Percentiles rank a stretch among this genome's conserved stretches.
Conservation (phyloP, 2,797 vertebrate species). For the Brotula barbata region DNA sequence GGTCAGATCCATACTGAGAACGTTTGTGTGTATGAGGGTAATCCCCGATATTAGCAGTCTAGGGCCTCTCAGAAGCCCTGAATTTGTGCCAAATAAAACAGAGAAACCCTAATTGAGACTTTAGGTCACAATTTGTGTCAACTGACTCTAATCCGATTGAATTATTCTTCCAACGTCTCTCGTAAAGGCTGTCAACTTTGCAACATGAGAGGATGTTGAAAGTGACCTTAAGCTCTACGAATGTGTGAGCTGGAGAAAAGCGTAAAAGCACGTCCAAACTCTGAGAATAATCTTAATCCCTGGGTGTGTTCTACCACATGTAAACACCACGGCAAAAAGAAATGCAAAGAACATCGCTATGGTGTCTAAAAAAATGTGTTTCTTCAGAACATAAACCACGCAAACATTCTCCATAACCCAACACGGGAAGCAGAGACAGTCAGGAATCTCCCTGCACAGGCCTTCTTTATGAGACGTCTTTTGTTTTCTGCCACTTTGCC, state of each 20-base stretch:
- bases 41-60: constrained; percentile 1
- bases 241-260: constrained; percentile 10
- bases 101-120: not conserved
- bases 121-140: not conserved
- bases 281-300: constrained; percentile 21
- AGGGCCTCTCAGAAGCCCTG: not conserved
- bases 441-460: constrained; percentile 57
- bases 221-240: constrained; percentile 11
- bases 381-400: constrained; percentile 36
- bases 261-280: constrained; percentile 30
- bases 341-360: not conserved
- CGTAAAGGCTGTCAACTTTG: constrained; percentile 15
- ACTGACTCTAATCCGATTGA: not conserved
- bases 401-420: constrained; percentile 50
- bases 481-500: constrained; percentile 42
- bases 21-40: not conserved
- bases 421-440: constrained; percentile 21
- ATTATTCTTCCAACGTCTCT: not conserved
- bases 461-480: constrained; percentile 27
- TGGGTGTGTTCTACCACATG: constrained; percentile 40
- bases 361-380: constrained; percentile 37
- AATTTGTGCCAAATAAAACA: not conserved
- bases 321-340: constrained; percentile 39
- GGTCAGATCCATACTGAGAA: constrained; percentile 9
- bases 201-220: constrained; percentile 18